These are phyloP conservation scores for Stramonita haemastoma DNA, from an alignment of 2,888 invertebrate genomes.

Conservation along the genomic window DNA sequence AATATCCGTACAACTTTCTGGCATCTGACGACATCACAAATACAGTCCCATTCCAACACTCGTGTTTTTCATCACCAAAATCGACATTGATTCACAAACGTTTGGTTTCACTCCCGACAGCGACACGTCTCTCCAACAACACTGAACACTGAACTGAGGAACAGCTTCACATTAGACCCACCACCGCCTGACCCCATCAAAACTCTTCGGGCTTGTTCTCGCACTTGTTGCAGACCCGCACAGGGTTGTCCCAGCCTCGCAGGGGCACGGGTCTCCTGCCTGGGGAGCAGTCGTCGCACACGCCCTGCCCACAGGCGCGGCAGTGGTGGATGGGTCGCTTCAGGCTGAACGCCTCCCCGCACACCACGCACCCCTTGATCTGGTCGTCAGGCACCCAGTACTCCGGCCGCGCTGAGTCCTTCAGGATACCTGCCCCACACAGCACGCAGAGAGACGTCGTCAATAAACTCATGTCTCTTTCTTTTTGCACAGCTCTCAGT, in stretches of 20 bases:
- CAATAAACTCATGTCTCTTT: too few species aligned
- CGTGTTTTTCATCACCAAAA: too few species aligned
- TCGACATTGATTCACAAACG: too few species aligned
- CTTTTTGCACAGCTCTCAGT: too few species aligned
- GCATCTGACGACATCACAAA: too few species aligned
- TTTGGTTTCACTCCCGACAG: too few species aligned
- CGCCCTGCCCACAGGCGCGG: conserved; percentile 85
- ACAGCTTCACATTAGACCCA: too few species aligned
- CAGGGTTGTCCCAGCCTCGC: conserved; percentile 79
- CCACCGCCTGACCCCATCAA: conserved; percentile 20
- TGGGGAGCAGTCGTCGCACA: conserved; percentile 81
- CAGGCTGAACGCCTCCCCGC: conserved; percentile 81
- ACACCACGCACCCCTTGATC: conserved; percentile 84
- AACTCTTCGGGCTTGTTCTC: conserved; percentile 65
- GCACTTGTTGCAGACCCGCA: conserved; percentile 79
- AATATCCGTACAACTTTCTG: too few species aligned
- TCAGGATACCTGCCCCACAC: conserved; percentile 78
- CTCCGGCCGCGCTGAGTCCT: conserved; percentile 86
- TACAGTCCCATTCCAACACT: too few species aligned
- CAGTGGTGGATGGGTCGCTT: conserved; percentile 82
- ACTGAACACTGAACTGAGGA: too few species aligned
- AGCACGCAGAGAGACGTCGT: neutral
- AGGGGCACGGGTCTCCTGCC: conserved; percentile 76
- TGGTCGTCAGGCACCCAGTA: conserved; percentile 90
- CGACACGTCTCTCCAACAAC: too few species aligned